Conservation (phyloP, 2,888 invertebrate species). For the Corbicula japonica region DNA sequence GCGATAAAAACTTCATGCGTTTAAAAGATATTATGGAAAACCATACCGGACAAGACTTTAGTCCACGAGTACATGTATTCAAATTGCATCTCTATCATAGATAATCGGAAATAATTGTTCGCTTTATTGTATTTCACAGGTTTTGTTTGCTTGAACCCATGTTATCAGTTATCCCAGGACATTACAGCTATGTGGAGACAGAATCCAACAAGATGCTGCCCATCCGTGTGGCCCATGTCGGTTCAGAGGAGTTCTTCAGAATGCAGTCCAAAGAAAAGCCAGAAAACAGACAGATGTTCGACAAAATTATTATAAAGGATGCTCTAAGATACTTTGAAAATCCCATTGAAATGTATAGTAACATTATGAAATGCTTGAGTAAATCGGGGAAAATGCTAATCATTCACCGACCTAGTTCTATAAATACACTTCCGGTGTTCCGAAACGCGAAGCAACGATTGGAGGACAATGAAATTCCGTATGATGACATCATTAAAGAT, state of each 20-base stretch:
- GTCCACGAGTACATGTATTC: no score
- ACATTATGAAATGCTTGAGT: conserved; percentile 78
- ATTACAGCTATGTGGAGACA: conserved; percentile 82
- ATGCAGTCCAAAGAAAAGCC: conserved; percentile 64
- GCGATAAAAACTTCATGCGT: no score
- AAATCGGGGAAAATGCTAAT: conserved; percentile 80
- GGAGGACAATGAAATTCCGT: conserved; percentile 80
- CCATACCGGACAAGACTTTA: no score
- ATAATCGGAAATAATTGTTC: no score
- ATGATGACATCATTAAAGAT: conserved; percentile 81
- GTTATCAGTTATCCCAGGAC: conserved; percentile 81
- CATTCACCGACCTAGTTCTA: conserved; percentile 80
- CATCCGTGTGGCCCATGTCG: conserved; percentile 79
- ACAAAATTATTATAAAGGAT: conserved; percentile 83
- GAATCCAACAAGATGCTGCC: conserved; percentile 78
- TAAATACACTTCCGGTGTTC: conserved; percentile 84
- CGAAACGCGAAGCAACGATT: conserved; percentile 79
- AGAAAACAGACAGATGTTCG: conserved; percentile 72
- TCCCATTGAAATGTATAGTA: conserved; percentile 76
- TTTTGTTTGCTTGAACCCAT: conserved; percentile 84
- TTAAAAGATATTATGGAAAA: no score
- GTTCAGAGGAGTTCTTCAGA: conserved; percentile 83
- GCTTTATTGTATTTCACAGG: no score
- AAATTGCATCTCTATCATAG: no score
- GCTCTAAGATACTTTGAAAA: conserved; percentile 80